Conservation (phyloP, 2,797 vertebrate genomes). For the Acanthiza pusilla region DNA sequence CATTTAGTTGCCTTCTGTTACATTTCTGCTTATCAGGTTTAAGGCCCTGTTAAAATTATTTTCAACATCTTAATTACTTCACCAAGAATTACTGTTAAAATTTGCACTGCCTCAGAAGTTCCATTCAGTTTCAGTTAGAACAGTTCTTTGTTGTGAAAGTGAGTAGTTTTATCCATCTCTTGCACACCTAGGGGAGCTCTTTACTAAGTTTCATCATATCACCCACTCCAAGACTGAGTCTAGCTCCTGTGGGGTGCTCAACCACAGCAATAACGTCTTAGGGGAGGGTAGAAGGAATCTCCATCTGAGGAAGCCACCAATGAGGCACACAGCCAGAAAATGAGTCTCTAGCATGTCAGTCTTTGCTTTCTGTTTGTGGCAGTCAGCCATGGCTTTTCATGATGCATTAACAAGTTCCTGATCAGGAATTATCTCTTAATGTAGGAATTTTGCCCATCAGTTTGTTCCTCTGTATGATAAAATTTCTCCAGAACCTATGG, state of each 20-base stretch:
- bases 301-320: background rate
- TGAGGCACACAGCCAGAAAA: background rate
- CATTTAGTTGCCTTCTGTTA: background rate
- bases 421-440: background rate
- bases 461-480: background rate
- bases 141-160: background rate
- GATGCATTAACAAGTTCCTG: background rate
- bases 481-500: background rate
- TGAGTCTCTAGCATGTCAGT: background rate
- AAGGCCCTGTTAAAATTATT: background rate
- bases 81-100: background rate
- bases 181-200: background rate
- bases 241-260: background rate
- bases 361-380: background rate
- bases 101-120: background rate
- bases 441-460: background rate
- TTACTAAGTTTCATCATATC: background rate
- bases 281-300: background rate
- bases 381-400: background rate
- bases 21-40: background rate
- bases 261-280: background rate
- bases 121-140: background rate
- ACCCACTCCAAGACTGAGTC: background rate
- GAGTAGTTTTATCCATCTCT: background rate
- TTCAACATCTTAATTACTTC: background rate